Base-by-base conservation (phyloP, 2,888 invertebrate species). In the Sarcophaga carnaria region DNA sequence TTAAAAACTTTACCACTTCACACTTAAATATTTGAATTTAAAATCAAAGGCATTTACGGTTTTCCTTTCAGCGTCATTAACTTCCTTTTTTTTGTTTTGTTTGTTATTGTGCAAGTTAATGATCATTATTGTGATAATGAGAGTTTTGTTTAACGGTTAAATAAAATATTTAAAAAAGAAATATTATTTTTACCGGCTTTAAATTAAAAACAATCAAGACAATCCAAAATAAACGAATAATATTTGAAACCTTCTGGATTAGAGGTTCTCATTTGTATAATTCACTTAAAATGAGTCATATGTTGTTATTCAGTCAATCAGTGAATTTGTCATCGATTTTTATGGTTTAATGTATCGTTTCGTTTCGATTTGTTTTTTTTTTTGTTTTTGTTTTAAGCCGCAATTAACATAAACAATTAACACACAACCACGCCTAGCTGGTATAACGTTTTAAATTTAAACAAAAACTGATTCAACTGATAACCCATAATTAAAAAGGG, bases 231-330 rank as follows among this genome's bases (percentile, higher is more conserved):
- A 54, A 17, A 54, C 14, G 3, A 14, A 17, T 54, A 54, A 54
- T 14, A 54, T 14, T 54, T 54, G 54, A 54, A 54, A 14, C 17
- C 14, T 12, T 54, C 54, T 8, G 37, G 37, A 17, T 54, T 54
- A 54, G 54, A 37, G 37, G 37, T 37, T 37, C 37, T 8, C 37
- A 37, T 54, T 54, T 12, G 54, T 54, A 54, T 77, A 49, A 77
- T 77, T 71, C 59, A 64, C 12, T 76, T 77, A 47, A 37, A 74
- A 83, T 83, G 79, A 79, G 25, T 83, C 79, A 83, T 67, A 71
- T 54, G 17, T 74, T 78, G 67, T 74, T 63, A 54, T 4, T 74
- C 63, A 83, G 63, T 47, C 62, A 54, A 45, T 78, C 27, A 63
- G 67, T 78, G 45, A 54, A 83, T 74, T 79, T 79, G 83, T 69